Percentiles rank a stretch among this genome's conserved stretches.
Conservation (phyloP, 2,888 invertebrate species). For the Lordiphosa andalusiaca region DNA sequence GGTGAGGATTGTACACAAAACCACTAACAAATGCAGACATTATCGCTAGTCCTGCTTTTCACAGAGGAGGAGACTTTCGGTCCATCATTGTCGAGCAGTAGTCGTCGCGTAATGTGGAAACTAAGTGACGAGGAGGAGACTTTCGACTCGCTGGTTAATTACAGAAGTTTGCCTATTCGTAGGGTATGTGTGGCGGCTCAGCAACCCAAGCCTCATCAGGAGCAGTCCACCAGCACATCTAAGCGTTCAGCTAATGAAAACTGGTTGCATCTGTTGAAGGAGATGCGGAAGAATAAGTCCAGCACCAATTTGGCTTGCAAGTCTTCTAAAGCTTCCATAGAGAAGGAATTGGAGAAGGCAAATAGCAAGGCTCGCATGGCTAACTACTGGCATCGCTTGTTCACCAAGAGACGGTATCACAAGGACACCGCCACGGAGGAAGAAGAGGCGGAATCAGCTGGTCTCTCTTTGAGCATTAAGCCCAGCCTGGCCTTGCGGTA, state of each 20-base stretch:
- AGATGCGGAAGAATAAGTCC: not conserved
- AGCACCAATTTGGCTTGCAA: not conserved
- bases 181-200: slow-evolving; percentile 1
- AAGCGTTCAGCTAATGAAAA: not conserved
- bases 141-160: slow-evolving; percentile 55
- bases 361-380: slow-evolving; percentile 17
- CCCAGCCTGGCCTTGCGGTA: slow-evolving; percentile 55
- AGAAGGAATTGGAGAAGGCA: slow-evolving; percentile 25
- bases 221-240: slow-evolving; percentile 2
- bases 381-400: slow-evolving; percentile 43
- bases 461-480: slow-evolving; percentile 4
- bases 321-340: slow-evolving; percentile 26
- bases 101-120: slow-evolving; percentile 58
- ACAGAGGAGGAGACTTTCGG: slow-evolving; percentile 36
- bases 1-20: slow-evolving; percentile 31
- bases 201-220: slow-evolving; percentile 9
- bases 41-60: too few relatives aligned
- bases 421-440: not conserved
- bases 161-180: slow-evolving; percentile 21
- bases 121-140: slow-evolving; percentile 47
- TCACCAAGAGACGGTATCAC: slow-evolving; percentile 18
- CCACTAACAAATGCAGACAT: not conserved
- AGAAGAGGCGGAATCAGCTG: slow-evolving; percentile 1
- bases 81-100: slow-evolving; percentile 40
- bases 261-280: slow-evolving; percentile 4